Evolutionary conservation across 1,140 invertebrate genomes (phyloP).

Genomic region (Drosophila ercepeae): DNA sequence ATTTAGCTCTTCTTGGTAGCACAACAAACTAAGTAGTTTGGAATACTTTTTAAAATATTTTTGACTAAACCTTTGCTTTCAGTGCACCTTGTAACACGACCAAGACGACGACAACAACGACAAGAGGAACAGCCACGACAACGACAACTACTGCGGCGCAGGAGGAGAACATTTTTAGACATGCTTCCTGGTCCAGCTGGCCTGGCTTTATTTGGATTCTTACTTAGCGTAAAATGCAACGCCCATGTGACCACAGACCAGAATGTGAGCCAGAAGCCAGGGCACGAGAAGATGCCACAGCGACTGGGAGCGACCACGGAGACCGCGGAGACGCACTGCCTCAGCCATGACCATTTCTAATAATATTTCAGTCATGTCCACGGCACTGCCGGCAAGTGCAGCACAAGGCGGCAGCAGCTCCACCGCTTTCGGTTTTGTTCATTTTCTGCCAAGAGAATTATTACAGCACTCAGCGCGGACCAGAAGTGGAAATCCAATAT

Average conservation of each 20-base stretch:
- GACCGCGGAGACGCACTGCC: slow-evolving; percentile 55
- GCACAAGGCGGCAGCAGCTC: slow-evolving; percentile 46
- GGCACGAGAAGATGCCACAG: slow-evolving; percentile 11
- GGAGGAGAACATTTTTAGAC: slow-evolving; percentile 62
- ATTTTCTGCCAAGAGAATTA: slow-evolving; percentile 53
- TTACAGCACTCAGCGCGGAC: slow-evolving; percentile 64
- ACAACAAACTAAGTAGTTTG: too few relatives aligned
- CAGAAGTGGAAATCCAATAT: slow-evolving; percentile 17
- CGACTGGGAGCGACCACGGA: too few relatives aligned
- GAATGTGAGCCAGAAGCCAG: background rate
- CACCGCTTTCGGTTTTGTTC: slow-evolving; percentile 45
- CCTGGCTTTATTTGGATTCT: slow-evolving; percentile 67
- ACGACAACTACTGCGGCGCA: slow-evolving; percentile 37
- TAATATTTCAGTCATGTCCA: slow-evolving; percentile 78
- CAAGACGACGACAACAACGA: slow-evolving; percentile 62
- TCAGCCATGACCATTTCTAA: slow-evolving; percentile 62
- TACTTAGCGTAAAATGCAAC: slow-evolving; percentile 73
- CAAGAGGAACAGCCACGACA: slow-evolving; percentile 49
- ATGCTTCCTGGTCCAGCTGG: slow-evolving; percentile 70
- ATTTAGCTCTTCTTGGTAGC: too few relatives aligned
- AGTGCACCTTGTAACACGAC: slow-evolving; percentile 31
- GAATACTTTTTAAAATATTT: too few relatives aligned
- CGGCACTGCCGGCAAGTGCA: slow-evolving; percentile 55
- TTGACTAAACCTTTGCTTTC: background rate
- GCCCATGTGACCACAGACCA: slow-evolving; percentile 57